Conservation (phyloP, 2,113 vertebrate species). For the Lutjanus erythropterus region DNA sequence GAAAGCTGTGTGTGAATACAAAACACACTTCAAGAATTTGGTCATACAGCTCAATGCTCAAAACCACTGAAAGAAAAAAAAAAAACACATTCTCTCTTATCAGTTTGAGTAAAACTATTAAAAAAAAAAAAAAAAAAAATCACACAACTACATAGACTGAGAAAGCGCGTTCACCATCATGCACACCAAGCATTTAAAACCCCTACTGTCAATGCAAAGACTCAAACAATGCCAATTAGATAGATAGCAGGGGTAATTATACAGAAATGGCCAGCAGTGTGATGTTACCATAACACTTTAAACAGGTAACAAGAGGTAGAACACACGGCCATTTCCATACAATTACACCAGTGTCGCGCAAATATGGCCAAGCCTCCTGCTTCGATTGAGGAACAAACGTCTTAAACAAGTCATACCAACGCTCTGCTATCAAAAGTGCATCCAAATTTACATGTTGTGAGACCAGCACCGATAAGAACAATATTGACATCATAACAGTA, state of each 20-base stretch:
- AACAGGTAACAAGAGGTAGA: slow-evolving; percentile 90
- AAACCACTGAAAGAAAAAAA: slow-evolving; percentile 17
- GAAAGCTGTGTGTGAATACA: slow-evolving; percentile 57
- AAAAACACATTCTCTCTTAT: slow-evolving; percentile 43
- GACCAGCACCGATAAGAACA: slow-evolving; percentile 83
- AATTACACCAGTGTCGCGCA: slow-evolving; percentile 79
- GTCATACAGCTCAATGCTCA: slow-evolving; percentile 72
- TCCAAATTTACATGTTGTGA: slow-evolving; percentile 82
- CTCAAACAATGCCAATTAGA: slow-evolving; percentile 68
- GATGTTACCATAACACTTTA: slow-evolving; percentile 87
- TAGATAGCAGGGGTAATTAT: slow-evolving; percentile 81
- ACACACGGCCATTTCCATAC: slow-evolving; percentile 85
- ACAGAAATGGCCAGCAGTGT: slow-evolving; percentile 86
- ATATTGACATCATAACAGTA: slow-evolving; percentile 82
- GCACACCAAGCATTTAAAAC: slow-evolving; percentile 57
- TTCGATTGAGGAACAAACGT: slow-evolving; percentile 37
- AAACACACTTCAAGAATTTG: slow-evolving; percentile 69
- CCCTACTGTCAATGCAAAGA: slow-evolving; percentile 60
- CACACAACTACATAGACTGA: slow-evolving; percentile 43
- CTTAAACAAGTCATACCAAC: slow-evolving; percentile 62
- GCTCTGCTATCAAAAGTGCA: slow-evolving; percentile 84
- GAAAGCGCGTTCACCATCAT: slow-evolving; percentile 50
- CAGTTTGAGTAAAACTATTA: slow-evolving; percentile 50
- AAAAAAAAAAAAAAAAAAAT: slow-evolving; percentile 14
- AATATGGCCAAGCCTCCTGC: slow-evolving; percentile 63